Percentiles rank a stretch among this genome's conserved stretches.
phyloP scores from a whole-genome alignment of 2,113 vertebrate genomes.

The Seriola quinqueradiata region DNA sequence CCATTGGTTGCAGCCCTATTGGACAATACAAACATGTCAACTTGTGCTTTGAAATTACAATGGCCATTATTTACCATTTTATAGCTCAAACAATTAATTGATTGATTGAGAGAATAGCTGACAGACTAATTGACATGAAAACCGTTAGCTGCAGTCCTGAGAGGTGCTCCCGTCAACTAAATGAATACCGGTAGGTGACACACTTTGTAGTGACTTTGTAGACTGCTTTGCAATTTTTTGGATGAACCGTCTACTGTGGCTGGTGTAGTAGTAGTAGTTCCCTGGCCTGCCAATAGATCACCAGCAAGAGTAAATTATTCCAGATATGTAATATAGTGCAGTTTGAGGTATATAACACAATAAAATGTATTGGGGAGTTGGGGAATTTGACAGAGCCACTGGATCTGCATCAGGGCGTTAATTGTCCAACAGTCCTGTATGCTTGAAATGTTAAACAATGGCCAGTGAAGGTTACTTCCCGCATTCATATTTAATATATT shows the following conservation, averaged over 20 bases:
- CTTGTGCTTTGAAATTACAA: too few species aligned
- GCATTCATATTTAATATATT: conserved; percentile 50
- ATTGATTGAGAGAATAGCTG: background rate
- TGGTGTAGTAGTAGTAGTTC: background rate
- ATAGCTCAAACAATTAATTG: too few species aligned
- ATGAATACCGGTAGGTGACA: background rate
- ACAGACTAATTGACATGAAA: background rate
- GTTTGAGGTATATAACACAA: background rate
- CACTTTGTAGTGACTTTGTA: background rate
- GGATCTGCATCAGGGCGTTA: background rate
- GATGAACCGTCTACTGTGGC: background rate
- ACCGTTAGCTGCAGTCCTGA: background rate
- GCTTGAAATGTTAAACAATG: conserved; percentile 4
- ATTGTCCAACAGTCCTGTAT: background rate
- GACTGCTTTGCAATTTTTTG: background rate
- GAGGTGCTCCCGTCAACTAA: background rate
- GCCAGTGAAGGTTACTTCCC: background rate
- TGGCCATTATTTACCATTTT: too few species aligned
- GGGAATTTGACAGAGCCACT: background rate
- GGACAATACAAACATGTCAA: background rate
- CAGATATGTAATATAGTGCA: background rate
- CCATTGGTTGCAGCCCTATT: background rate
- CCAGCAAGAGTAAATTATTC: too few species aligned
- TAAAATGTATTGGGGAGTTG: background rate
- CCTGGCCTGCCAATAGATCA: background rate